Base-by-base conservation (phyloP, 2,113 vertebrate genomes). In the Oxygymnocypris stewartii region DNA sequence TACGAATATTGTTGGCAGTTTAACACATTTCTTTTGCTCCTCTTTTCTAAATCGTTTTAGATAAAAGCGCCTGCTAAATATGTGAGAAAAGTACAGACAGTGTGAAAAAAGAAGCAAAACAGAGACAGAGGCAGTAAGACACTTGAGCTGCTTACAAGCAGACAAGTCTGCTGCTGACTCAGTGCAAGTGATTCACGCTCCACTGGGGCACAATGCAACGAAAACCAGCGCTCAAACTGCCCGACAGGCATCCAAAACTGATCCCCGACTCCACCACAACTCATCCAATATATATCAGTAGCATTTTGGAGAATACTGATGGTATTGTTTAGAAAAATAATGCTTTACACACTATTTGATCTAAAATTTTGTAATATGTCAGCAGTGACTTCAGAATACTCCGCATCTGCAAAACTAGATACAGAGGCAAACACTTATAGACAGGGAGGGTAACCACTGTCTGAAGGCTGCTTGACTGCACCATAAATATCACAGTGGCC, bases 121-220 rank as follows among this genome's bases (percentile, higher is more conserved):
- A 84, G 47, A 11, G 63, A 54, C 12, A 40, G 18, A 47, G 80
- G 49, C 6, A 91, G 91, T 92, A 92, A 93, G 92, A 84, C 91
- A 86, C 86, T 61, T 35, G 91, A 92, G 92, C 89, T 81, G 73
- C 90, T 92, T 86, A 83, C 87, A 67, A 87, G 92, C 92, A 63
- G 84, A 65, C 88, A 71, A 51, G 40, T 76, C 88, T 73, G 86
- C 71, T 88, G 88, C 88, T 89, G 79, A 87, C 85, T 87, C 88
- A 89, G 88, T 79, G 84, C 23, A 76, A 87, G 83, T 87, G 83
- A 89, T 89, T 87, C 85, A 89, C 78, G 51, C 85, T 89, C 73
- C 73, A 82, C 85, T 87, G 73, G 85, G 86, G 79, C 84, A 71
- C 35, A 89, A 61, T 67, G 28, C 37, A 77, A 71, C 42, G 51